A percentile compares a stretch with the other conserved stretches of the same genome.
Evolutionary conservation across 2,797 vertebrate species (phyloP).

Genomic region (Bradypodion pumilum): DNA sequence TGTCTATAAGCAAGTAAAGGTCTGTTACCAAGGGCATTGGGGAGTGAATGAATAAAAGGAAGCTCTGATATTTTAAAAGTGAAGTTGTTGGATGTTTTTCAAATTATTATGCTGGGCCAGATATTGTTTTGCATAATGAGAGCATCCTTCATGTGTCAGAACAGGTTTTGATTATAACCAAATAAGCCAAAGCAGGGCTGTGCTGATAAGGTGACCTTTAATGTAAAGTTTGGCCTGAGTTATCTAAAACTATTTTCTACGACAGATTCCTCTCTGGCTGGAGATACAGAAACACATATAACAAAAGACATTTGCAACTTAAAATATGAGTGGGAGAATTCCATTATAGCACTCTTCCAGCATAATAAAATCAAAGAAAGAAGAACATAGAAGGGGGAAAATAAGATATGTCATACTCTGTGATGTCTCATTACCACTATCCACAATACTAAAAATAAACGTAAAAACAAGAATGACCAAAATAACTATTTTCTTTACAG

Average conservation of each 20-base stretch:
- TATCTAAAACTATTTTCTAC: constrained; percentile 52
- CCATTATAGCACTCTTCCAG: not conserved
- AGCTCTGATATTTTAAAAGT: constrained; percentile 17
- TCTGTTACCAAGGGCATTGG: too few species aligned
- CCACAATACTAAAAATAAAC: not conserved
- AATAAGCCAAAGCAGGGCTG: constrained; percentile 68
- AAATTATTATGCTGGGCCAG: constrained; percentile 71
- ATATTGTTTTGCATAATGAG: constrained; percentile 70
- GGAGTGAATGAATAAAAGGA: constrained; percentile 1
- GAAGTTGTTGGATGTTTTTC: constrained; percentile 61
- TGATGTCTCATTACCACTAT: constrained; percentile 17
- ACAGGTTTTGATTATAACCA: constrained; percentile 72
- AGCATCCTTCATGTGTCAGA: constrained; percentile 72
- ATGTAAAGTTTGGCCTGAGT: constrained; percentile 63
- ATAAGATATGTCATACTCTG: not conserved
- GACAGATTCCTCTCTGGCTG: constrained; percentile 33
- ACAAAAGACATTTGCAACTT: constrained; percentile 13
- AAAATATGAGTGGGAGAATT: not conserved
- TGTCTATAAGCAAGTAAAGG: too few species aligned
- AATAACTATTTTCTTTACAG: too few species aligned
- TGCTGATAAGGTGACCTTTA: constrained; percentile 72
- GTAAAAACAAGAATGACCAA: too few species aligned
- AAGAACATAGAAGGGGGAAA: not conserved
- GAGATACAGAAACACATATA: constrained; percentile 34
- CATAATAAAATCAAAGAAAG: not conserved